These are phyloP conservation scores for Thelaira solivaga DNA, from an alignment of 2,888 invertebrate species.

Conservation along the genomic window DNA sequence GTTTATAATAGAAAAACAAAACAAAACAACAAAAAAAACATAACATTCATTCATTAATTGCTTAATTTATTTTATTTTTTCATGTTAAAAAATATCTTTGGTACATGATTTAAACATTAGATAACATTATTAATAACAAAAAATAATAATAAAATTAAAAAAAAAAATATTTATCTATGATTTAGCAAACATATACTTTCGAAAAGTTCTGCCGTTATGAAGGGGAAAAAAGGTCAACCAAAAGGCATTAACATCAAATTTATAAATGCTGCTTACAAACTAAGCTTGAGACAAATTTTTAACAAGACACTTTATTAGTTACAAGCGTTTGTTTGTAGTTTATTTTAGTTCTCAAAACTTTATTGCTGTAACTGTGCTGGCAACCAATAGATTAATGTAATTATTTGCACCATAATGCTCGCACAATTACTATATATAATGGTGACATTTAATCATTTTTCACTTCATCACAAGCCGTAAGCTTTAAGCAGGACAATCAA, in stretches of 20 bases:
- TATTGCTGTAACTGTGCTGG: neutral
- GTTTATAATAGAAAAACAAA: conserved; percentile 18
- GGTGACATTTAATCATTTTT: conserved; percentile 60
- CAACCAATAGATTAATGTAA: neutral
- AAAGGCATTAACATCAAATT: conserved; percentile 33
- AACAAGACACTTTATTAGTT: conserved; percentile 42
- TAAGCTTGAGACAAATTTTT: conserved; percentile 46
- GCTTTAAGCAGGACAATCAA: conserved; percentile 57
- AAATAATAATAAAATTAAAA: neutral
- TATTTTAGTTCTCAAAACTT: conserved; percentile 50
- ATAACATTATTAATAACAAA: conserved; percentile 31
- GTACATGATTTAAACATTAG: conserved; percentile 55
- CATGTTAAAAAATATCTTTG: conserved; percentile 39
- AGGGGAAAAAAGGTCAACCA: conserved; percentile 38
- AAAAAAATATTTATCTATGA: neutral
- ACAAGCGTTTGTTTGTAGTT: conserved; percentile 1
- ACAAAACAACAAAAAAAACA: too few relatives aligned
- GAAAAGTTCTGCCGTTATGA: conserved; percentile 21
- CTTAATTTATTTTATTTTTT: conserved; percentile 57
- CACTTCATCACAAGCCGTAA: conserved; percentile 62
- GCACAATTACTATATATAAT: conserved; percentile 14
- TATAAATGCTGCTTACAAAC: conserved; percentile 31
- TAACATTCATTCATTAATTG: conserved; percentile 50
- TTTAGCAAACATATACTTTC: conserved; percentile 55
- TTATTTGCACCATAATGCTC: conserved; percentile 21